Evolutionary conservation across 1,140 invertebrate species (phyloP), one percentile per base, ranked within the genome.

Genomic region (Periplaneta americana): DNA sequence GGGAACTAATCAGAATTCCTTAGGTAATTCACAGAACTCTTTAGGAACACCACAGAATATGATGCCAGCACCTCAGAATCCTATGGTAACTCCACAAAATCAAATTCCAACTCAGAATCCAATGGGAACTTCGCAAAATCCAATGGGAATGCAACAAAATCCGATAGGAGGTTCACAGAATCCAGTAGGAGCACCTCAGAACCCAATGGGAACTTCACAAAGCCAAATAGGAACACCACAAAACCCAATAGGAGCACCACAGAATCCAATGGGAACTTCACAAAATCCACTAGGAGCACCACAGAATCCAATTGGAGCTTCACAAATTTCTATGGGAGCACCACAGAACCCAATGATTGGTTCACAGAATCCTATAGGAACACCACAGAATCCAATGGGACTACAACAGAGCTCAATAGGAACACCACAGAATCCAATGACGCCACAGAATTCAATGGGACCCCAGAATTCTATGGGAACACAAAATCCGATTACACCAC

Each of bases 341-440:
- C 22, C 36, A 28, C 76, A 39, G 11, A 78, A 36, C 37, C n/a
- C 35, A 11, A 66, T 66, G 48, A n/a, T 9, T 6, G 22, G 22
- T 0, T 66, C 48, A 32, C 77, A 36, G 36, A 78, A 78, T 78
- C 15, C 77, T 28, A 34, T 78, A 32, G 39, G 33, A 31, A 48
- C 33, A 17, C 77, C 48, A 28, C n/a, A 36, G n/a, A n/a, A 75
- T 22, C 34, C 28, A 8, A 34, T 31, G 34, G n/a, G 33, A 28
- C 13, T 57, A 80, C 82, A 81, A 74, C 74, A 48, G 35, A 81
- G 79, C 74, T 79, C 79, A n/a, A 34, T 75, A 18, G 79, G 36
- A 22, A 37, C 74, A 48, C 34, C 34, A n/a, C 81, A 82, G 33
- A 80, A 57, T 80, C 32, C 80, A n/a, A 13, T 66, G 13, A 33